A percentile compares a stretch with the other conserved stretches of the same genome.
phyloP scores from a whole-genome alignment of 1,140 invertebrate genomes.

The Eufriesea mexicana region DNA sequence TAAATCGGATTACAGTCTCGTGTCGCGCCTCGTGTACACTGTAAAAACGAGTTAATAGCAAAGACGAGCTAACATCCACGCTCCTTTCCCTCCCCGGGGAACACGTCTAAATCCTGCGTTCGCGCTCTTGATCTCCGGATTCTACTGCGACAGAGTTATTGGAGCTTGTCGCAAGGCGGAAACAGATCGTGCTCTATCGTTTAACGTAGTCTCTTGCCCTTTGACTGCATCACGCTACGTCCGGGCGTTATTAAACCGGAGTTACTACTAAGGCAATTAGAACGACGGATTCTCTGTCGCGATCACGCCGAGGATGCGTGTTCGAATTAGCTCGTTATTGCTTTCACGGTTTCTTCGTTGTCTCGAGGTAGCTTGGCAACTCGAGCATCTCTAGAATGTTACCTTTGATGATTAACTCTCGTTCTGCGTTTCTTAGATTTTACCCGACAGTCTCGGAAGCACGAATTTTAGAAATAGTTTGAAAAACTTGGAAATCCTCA shows the following conservation, averaged over 20 bases:
- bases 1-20: slow-evolving; percentile 50
- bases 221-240: neutral
- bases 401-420: no score
- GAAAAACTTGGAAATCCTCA: no score
- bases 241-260: neutral
- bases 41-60: slow-evolving; percentile 49
- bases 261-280: neutral
- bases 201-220: neutral
- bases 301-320: neutral
- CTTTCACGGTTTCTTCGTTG: neutral
- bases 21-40: slow-evolving; percentile 18
- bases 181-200: neutral
- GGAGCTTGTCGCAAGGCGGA: neutral
- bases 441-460: no score
- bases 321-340: neutral
- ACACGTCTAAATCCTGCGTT: slow-evolving; percentile 13
- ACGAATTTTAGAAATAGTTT: no score
- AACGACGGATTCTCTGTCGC: neutral
- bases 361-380: neutral
- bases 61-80: slow-evolving; percentile 18
- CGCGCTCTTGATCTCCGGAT: slow-evolving; percentile 13
- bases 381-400: neutral
- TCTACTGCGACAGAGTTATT: neutral
- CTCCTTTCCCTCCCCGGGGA: neutral
- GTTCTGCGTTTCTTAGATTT: no score